Base-by-base conservation (phyloP, 2,797 vertebrate genomes). In the Nyctibius grandis region DNA sequence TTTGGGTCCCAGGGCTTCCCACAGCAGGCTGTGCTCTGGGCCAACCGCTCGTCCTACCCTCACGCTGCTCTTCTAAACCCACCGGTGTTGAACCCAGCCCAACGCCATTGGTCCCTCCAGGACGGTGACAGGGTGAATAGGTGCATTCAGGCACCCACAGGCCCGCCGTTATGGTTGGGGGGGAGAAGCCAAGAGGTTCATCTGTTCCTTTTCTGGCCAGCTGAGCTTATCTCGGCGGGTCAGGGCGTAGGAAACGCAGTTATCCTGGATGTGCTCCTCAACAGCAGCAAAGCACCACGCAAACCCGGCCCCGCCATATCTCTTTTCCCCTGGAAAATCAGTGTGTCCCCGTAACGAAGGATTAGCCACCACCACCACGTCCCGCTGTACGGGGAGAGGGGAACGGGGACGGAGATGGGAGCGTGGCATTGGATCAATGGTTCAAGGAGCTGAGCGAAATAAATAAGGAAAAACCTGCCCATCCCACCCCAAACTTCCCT, bases 271-370 rank as follows among this genome's bases (percentile, higher is more conserved):
- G 10, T 59, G 67, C 4, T 13, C 53, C 36, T 28, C 70, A 33
- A 44, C 2, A 29, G n/a, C 53, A 75, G 14, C 2, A 3, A 78
- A 75, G 45, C 15, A 36, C 42, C 6, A 3, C 6, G 34, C 40
- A 60, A 64, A 69, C 7, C 51, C 14, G 2, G n/a, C n/a, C 56
- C 81, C 2, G 0, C 0, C 0, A 11, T 9, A 1, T 5, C 50
- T 69, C 68, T 26, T 61, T 26, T 48, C 75, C 53, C 67, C 22
- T 1, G 6, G 21, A 67, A 88, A 47, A 83, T 36, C 56, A 31
- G 23, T 1, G 4, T 0, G 0, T 33, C 18, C 33, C 47, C 5
- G 0, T 6, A 40, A 64, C n/a, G 13, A 45, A 54, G 83, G 42
- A 42, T 3, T 10, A 84, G 45, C n/a, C 13, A 6, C 26, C 33